phyloP scores from a whole-genome alignment of 2,797 vertebrate species.

The Amphiprion clarkii region DNA sequence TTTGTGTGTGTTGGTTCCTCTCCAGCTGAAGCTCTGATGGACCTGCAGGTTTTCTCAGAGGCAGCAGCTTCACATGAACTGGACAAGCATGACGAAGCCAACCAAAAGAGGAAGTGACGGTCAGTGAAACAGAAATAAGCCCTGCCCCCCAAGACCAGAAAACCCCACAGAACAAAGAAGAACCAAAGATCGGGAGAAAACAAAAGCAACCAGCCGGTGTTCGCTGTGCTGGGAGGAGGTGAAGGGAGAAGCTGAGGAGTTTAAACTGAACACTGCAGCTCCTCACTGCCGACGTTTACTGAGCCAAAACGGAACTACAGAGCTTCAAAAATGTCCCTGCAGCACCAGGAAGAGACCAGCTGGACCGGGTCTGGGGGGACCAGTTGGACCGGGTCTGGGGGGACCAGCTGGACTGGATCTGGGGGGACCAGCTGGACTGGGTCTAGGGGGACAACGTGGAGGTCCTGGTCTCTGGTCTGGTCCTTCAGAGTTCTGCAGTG shows the following conservation, averaged over 20 bases:
- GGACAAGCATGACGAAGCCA: conserved; percentile 6
- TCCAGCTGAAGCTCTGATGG: too few species aligned
- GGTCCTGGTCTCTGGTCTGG: background rate
- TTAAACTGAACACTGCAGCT: conserved; percentile 58
- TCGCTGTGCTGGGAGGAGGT: background rate
- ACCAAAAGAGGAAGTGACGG: conserved; percentile 13
- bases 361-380: background rate
- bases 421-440: too few species aligned
- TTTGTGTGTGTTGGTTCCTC: too few species aligned
- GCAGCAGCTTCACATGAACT: background rate
- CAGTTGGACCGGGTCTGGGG: background rate
- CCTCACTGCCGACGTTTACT: background rate
- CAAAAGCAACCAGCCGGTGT: background rate
- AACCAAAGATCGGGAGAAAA: background rate
- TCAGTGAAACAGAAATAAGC: conserved; percentile 9
- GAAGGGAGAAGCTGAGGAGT: conserved; percentile 33
- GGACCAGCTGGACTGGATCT: too few species aligned
- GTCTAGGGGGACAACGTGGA: background rate
- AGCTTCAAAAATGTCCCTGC: too few species aligned
- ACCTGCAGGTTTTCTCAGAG: too few species aligned
- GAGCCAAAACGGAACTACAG: too few species aligned
- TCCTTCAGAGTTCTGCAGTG: background rate
- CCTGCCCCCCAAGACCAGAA: conserved; percentile 5
- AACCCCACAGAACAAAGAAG: background rate
- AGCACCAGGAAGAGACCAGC: too few species aligned